Conservation (phyloP, 1,140 invertebrate genomes). For the Saccostrea glomerata region DNA sequence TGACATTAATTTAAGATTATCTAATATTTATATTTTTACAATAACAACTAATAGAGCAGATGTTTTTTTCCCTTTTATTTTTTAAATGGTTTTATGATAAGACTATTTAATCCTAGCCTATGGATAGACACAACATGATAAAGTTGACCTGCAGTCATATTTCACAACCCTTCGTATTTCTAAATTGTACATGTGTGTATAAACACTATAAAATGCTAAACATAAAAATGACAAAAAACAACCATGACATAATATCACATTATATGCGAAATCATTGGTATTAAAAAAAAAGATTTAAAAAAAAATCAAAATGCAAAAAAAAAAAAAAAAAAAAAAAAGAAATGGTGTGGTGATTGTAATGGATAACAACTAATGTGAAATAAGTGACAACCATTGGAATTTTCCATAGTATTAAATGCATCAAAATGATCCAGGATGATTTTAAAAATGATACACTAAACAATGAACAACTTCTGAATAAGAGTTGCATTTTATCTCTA, state of each 20-base stretch:
- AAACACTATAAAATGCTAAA: background rate
- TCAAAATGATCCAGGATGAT: too few relatives aligned
- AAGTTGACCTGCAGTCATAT: background rate
- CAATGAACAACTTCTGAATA: too few relatives aligned
- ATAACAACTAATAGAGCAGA: background rate
- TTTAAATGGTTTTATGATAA: conserved; percentile 15
- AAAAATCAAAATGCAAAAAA: background rate
- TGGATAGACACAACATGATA: background rate
- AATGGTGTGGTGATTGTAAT: too few relatives aligned
- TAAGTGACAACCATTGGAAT: too few relatives aligned
- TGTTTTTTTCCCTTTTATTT: background rate
- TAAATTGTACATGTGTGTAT: background rate
- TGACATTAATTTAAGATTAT: too few relatives aligned
- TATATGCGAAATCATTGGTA: background rate
- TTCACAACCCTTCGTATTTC: background rate
- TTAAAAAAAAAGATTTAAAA: background rate
- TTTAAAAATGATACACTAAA: too few relatives aligned
- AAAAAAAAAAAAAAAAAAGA: background rate
- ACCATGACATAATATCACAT: background rate
- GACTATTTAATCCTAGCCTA: background rate
- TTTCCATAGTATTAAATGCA: too few relatives aligned
- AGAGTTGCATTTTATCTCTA: too few relatives aligned
- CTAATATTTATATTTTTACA: background rate
- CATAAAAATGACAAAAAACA: background rate
- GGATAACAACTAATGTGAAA: too few relatives aligned